Evolutionary conservation across 2,113 vertebrate genomes (phyloP), one percentile per base, ranked within the genome.

Genomic region (Oxyruncus cristatus): DNA sequence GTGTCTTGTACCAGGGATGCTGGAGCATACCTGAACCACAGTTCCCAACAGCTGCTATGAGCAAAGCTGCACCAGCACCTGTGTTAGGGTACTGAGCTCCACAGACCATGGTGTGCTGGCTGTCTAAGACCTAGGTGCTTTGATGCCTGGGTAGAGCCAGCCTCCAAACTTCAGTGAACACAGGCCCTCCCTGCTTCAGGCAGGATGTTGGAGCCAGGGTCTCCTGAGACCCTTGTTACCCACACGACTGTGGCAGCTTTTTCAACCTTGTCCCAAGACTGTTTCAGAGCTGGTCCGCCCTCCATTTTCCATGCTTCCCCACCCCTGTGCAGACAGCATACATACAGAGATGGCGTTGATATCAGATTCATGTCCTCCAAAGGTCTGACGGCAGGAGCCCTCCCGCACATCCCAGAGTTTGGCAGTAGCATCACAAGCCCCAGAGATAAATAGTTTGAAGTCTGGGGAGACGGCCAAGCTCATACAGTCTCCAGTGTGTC

Each of bases 351-450:
- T 99, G 52, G 99, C 98, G 0, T 99, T 99, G 97, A 99, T 99
- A 95, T 99, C 99, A 0, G 99, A 99, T 95, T 99, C 99, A 0
- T 99, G 99, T 26, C 99, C 99, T 1, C 81, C 96, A 78, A 99
- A 99, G 11, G 99, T 99, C 98, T 99, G 99, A 59, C 99, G 99
- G 97, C 99, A 99, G 30, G 95, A 93, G 9, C 96, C 99, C 83
- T 99, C 99, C 52, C 99, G 98, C 89, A 99, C 98, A 1, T 99
- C 99, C 99, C 99, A 99, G 95, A 99, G 98, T 96, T 99, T 99
- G 97, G 99, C 99, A 6, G 99, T 99, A 94, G 98, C 99, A 41
- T 99, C 99, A 2, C 99, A 99, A 12, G 99, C 99, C 59, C 99
- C 99, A 26, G 99, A 99, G 95, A 99, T 98, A 96, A 99, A 99